Conservation (phyloP, 1,140 invertebrate species). For the Stegodyphus dumicola region DNA sequence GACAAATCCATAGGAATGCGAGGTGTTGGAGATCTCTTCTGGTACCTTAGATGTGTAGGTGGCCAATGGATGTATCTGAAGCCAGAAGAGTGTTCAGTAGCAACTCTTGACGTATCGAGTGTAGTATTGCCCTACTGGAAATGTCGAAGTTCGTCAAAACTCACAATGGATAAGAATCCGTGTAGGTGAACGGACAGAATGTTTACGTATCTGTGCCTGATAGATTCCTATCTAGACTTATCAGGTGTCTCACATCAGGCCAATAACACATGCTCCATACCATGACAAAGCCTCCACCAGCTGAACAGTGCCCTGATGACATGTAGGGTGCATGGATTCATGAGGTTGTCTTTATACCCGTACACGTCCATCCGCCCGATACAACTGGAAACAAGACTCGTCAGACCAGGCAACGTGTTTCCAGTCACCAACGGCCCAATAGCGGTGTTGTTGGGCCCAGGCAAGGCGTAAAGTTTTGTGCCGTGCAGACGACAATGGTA, state of each 20-base stretch:
- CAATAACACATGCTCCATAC: too few relatives aligned
- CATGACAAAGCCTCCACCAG: slow-evolving; percentile 1
- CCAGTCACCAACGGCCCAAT: slow-evolving; percentile 3
- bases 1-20: too few relatives aligned
- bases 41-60: too few relatives aligned
- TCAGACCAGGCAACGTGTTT: slow-evolving; percentile 18
- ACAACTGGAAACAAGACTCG: slow-evolving; percentile 6
- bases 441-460: neutral
- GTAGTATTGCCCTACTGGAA: too few relatives aligned
- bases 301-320: neutral
- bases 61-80: too few relatives aligned
- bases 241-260: slow-evolving; percentile 4
- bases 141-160: too few relatives aligned
- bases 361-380: slow-evolving; percentile 12
- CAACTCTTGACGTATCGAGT: too few relatives aligned
- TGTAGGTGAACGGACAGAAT: slow-evolving; percentile 8
- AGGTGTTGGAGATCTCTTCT: too few relatives aligned
- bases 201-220: slow-evolving; percentile 6
- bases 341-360: slow-evolving; percentile 3
- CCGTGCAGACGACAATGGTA: slow-evolving; percentile 5
- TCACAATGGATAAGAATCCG: too few relatives aligned
- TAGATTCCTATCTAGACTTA: slow-evolving; percentile 2
- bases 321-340: slow-evolving; percentile 13
- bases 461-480: slow-evolving; percentile 11
- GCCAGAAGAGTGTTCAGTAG: too few relatives aligned